A percentile compares a stretch with the other conserved stretches of the same genome.
These are phyloP conservation scores for Pterophyllum scalare DNA, from an alignment of 2,113 vertebrate species.

Conservation along the genomic window DNA sequence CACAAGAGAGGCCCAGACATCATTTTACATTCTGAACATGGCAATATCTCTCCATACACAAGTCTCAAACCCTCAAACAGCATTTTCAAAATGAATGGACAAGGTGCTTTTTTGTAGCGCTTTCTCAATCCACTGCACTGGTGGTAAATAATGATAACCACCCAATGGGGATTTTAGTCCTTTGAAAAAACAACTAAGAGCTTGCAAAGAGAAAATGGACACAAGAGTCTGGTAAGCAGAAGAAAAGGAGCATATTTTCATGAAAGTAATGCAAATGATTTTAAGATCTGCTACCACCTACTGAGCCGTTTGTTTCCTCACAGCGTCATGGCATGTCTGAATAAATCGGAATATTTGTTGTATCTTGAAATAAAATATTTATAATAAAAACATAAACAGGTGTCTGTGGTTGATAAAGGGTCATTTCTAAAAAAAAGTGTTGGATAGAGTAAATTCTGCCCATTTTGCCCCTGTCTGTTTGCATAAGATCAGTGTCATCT, in stretches of 20 bases:
- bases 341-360: slow-evolving; percentile 49
- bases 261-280: not conserved
- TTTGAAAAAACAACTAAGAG: not conserved
- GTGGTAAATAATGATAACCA: slow-evolving; percentile 5
- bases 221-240: not conserved
- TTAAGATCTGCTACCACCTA: not conserved
- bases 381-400: slow-evolving; percentile 29
- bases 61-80: not conserved
- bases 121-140: not conserved
- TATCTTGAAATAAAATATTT: slow-evolving; percentile 75
- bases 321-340: not conserved
- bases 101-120: not conserved
- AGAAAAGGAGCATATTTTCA: not conserved
- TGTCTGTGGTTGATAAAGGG: slow-evolving; percentile 9
- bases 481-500: not conserved
- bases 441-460: not conserved
- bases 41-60: not conserved
- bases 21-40: not conserved
- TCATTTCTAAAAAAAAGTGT: not conserved
- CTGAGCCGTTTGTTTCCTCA: not conserved
- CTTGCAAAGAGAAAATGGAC: not conserved
- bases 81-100: not conserved
- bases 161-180: not conserved
- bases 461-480: not conserved
- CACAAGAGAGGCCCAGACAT: not conserved